Base-by-base conservation (phyloP, 1,140 invertebrate species). In the Pseudachorutes palmiensis region DNA sequence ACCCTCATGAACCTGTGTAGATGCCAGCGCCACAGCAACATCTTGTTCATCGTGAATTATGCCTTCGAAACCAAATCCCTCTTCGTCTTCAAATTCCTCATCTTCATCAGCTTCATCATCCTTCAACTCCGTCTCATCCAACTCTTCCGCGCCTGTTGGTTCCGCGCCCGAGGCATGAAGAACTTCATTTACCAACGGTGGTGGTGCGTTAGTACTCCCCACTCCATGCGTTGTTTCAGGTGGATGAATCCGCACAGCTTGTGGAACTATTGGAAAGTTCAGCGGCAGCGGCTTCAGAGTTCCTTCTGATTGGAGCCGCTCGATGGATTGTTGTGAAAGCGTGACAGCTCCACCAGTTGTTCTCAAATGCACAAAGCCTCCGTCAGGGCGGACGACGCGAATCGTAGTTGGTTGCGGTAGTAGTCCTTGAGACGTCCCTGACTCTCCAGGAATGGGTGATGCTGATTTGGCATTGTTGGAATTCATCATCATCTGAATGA, bases 1-100 rank as follows among this genome's bases (percentile, higher is more conserved):
- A 60, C 64, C 14, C 29, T 64, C 45, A 67, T 65, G n/a, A 41
- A 61, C 9, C 51, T 55, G 51, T 5, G 51, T 26, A 5, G 51
- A 55, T 19, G 71, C 72, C 0, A 73, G 48, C 14, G 70, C 70
- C 29, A 69, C 72, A 3, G 55, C 70, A 14, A 73, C 48, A 66
- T 73, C 72, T 62, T 73, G 71, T 32, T 71, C 69, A 51, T 73
- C 72, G 59, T 73, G 72, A 45, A 73, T 73, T 28, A 73, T 73
- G 45, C n/a, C n/a, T n/a, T n/a, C n/a, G n/a, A n/a, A n/a, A n/a
- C n/a, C n/a, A n/a, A n/a, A n/a, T n/a, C n/a, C n/a, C n/a, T n/a
- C n/a, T n/a, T n/a, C n/a, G n/a, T n/a, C n/a, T n/a, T n/a, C n/a
- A n/a, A n/a, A n/a, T n/a, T 73, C 72, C 0, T 67, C 70, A 57